A percentile compares a stretch with the other conserved stretches of the same genome.
Evolutionary conservation across 2,113 vertebrate genomes (phyloP).

Genomic region (Eptesicus fuscus): DNA sequence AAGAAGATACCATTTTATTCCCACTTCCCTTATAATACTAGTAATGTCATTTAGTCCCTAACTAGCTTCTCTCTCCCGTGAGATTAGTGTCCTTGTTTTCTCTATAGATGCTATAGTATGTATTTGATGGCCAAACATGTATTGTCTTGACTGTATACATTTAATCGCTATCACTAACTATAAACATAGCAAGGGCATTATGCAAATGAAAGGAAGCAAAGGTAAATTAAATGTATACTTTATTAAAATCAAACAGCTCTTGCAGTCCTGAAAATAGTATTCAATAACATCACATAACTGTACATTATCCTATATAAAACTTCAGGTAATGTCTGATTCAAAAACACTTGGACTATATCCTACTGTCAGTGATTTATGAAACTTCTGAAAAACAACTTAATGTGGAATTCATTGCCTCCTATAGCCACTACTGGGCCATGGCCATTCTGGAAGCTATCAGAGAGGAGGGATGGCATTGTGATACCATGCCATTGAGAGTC

Average conservation of each 20-base stretch:
- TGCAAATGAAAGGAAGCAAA: constrained; percentile 17
- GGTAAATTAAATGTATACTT: constrained; percentile 2
- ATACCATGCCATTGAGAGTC: not conserved
- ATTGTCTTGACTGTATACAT: not conserved
- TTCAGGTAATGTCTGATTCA: constrained; percentile 17
- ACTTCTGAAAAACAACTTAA: not conserved
- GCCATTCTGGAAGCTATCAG: not conserved
- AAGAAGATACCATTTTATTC: not conserved
- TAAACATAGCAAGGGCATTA: not conserved
- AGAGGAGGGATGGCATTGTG: not conserved
- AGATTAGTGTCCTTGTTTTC: not conserved
- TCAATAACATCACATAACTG: not conserved
- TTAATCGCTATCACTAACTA: not conserved
- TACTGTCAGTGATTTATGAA: not conserved
- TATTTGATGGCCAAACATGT: not conserved
- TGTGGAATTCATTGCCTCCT: not conserved
- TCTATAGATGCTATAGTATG: not conserved
- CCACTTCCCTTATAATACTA: not conserved
- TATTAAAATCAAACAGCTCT: constrained; percentile 57
- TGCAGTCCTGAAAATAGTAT: not conserved
- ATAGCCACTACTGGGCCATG: not conserved
- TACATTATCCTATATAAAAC: not conserved
- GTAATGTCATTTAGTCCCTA: not conserved
- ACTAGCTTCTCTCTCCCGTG: not conserved
- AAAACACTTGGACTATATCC: not conserved